A percentile compares a stretch with the other conserved stretches of the same genome.
phyloP scores from a whole-genome alignment of 2,888 invertebrate species.

The Volucella inflata region DNA sequence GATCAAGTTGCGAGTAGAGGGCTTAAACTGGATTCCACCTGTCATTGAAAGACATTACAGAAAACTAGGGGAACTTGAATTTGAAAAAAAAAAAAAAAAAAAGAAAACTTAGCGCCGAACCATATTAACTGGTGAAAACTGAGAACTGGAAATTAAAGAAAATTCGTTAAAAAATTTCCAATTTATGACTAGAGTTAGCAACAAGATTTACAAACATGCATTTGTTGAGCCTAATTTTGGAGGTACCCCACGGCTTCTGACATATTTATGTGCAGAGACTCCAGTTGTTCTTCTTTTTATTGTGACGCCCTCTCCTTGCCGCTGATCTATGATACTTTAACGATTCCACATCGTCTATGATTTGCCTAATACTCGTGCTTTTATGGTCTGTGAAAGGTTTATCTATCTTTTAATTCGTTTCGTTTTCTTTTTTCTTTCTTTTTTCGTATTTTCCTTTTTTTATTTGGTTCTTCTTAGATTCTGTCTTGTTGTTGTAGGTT shows the following conservation, averaged over 20 bases:
- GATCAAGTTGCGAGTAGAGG: constrained; percentile 24
- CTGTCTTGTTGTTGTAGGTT: constrained; percentile 3
- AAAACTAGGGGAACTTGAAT: constrained; percentile 32
- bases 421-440: constrained; percentile 17
- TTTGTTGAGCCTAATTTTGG: background rate
- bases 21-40: constrained; percentile 50
- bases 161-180: constrained; percentile 42
- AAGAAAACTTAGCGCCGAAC: background rate
- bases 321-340: constrained; percentile 59
- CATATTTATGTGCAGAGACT: constrained; percentile 29
- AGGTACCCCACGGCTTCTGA: constrained; percentile 50
- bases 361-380: constrained; percentile 65
- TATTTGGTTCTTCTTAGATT: background rate
- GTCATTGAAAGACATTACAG: constrained; percentile 34
- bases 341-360: constrained; percentile 68
- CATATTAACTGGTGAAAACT: constrained; percentile 42
- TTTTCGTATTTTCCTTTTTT: constrained; percentile 28
- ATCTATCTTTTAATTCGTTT: constrained; percentile 24
- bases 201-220: background rate
- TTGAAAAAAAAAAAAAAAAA: background rate
- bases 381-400: constrained; percentile 73
- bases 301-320: constrained; percentile 26
- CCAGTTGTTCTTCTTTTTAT: constrained; percentile 44
- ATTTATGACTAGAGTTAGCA: constrained; percentile 28
- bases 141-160: constrained; percentile 48